These are phyloP conservation scores for Pleuronectes platessa DNA, from an alignment of 2,113 vertebrate species.

Conservation along the genomic window DNA sequence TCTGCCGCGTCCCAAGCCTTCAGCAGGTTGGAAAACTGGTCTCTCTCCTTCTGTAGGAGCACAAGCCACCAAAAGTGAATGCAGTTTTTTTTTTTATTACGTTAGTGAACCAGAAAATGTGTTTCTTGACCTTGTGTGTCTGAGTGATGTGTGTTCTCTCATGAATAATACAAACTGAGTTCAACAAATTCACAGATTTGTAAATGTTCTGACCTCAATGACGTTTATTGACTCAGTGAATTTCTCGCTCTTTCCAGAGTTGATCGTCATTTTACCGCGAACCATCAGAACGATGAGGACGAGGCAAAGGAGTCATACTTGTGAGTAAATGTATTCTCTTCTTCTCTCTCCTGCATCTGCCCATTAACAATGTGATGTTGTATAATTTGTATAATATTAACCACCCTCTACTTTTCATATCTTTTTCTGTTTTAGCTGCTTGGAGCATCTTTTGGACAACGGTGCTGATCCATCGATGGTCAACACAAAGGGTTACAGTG, in stretches of 20 bases:
- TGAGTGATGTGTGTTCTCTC: too few relatives aligned
- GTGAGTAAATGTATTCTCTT: conserved; percentile 80
- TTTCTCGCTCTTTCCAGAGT: conserved; percentile 77
- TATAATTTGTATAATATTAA: not conserved
- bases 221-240: not conserved
- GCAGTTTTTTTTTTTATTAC: too few relatives aligned
- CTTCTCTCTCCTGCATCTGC: not conserved
- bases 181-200: too few relatives aligned
- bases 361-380: not conserved
- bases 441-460: conserved; percentile 96
- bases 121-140: too few relatives aligned
- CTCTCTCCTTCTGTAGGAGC: not conserved
- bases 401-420: not conserved
- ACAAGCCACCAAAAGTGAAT: too few relatives aligned
- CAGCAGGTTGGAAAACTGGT: conserved; percentile 83
- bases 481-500: conserved; percentile 95
- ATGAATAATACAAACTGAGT: too few relatives aligned
- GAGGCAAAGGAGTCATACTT: conserved; percentile 94
- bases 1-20: conserved; percentile 95
- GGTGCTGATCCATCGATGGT: conserved; percentile 95
- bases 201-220: not conserved
- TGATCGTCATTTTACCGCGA: conserved; percentile 87
- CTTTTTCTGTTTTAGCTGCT: conserved; percentile 83
- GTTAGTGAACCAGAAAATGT: not conserved
- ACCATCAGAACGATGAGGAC: conserved; percentile 87